Evolutionary conservation across 2,797 vertebrate species (phyloP).

Genomic region (Amphiprion clarkii): DNA sequence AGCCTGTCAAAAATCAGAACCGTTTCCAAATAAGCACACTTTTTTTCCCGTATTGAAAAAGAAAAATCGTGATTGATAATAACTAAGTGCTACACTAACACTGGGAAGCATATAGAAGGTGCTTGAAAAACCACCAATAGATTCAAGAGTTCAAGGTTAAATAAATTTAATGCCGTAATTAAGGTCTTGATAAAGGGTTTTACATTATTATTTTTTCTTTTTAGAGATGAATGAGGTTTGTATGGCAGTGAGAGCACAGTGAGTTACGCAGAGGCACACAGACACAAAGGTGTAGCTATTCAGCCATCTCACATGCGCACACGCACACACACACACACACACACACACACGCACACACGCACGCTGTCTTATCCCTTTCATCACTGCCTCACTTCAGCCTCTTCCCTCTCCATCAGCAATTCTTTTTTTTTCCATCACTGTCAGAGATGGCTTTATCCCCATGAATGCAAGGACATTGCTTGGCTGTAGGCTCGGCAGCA

Average conservation of each 20-base stretch:
- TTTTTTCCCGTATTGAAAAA: not conserved
- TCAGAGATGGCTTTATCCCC: constrained; percentile 68
- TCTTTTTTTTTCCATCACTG: constrained; percentile 53
- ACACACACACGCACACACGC: not conserved
- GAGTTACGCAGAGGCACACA: constrained; percentile 24
- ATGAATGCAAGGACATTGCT: constrained; percentile 68
- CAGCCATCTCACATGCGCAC: not conserved
- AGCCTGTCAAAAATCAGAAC: no score
- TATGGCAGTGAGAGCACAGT: constrained; percentile 4
- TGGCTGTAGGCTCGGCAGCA: constrained; percentile 49
- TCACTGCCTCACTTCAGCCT: constrained; percentile 55
- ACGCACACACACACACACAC: constrained; percentile 23
- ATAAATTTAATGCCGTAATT: constrained; percentile 1
- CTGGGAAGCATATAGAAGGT: no score
- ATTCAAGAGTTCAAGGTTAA: constrained; percentile 12
- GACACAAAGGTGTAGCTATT: constrained; percentile 54
- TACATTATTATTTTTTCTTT: constrained; percentile 5
- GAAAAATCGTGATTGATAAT: not conserved
- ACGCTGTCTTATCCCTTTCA: constrained; percentile 58
- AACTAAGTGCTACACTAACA: no score
- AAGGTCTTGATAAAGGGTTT: constrained; percentile 5
- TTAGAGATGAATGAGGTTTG: constrained; percentile 9
- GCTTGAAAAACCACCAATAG: not conserved
- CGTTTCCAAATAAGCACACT: no score
- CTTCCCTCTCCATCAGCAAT: constrained; percentile 53